Evolutionary conservation across 30 jellyfish, hydroid and myxozoan species (phyloP).

Genomic region (Aurelia sp.): DNA sequence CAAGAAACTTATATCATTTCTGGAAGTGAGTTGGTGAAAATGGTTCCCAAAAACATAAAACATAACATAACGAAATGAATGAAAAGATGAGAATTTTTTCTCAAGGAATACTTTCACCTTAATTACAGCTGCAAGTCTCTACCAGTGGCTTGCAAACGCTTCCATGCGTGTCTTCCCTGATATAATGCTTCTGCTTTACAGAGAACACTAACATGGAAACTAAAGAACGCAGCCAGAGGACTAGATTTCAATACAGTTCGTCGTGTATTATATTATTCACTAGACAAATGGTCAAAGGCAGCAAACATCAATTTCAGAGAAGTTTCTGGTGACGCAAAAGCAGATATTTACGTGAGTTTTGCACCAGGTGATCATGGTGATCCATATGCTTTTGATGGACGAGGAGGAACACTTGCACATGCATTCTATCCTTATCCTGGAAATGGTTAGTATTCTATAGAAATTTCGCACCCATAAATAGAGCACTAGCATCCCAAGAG

Average conservation of each 20-base stretch:
- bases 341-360: constrained; percentile 40
- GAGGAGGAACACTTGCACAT: constrained; percentile 93
- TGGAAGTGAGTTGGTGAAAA: too few species aligned
- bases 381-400: constrained; percentile 80
- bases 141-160: neutral
- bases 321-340: neutral
- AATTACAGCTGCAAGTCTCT: neutral
- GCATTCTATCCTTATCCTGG: constrained; percentile 85
- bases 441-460: constrained; percentile 28
- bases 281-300: constrained; percentile 56
- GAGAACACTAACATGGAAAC: constrained; percentile 77
- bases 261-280: constrained; percentile 2
- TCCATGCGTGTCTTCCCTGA: neutral
- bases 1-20: too few species aligned
- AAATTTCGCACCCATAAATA: neutral
- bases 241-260: constrained; percentile 11
- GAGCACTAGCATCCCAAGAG: neutral
- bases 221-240: constrained; percentile 21
- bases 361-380: constrained; percentile 21
- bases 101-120: too few species aligned
- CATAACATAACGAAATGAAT: too few species aligned
- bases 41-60: too few species aligned
- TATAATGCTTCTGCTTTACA: neutral
- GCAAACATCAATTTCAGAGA: constrained; percentile 49
- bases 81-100: too few species aligned